Base-by-base conservation (phyloP, 2,888 invertebrate genomes). In the Drosophila gaucha region DNA sequence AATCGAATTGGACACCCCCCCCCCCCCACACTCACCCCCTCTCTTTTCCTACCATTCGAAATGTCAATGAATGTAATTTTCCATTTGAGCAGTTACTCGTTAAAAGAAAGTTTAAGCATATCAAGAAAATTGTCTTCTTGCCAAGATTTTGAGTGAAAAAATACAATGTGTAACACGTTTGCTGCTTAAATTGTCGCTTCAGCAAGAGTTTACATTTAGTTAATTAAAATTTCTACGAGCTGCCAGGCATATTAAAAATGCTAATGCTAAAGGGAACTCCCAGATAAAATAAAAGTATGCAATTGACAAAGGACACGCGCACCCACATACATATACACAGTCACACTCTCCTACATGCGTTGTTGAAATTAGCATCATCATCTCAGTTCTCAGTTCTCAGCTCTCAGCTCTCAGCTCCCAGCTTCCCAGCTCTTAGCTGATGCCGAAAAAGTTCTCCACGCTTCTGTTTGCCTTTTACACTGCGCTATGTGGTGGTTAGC, bases 131-230 rank as follows among this genome's bases (percentile, higher is more conserved):
- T 63, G 64, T 55, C 41, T 18, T 9, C 44, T 28, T 36, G 43
- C 55, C 46, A 16, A 26, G 38, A 33, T 47, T 22, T 31, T 9
- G 14, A 20, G n/a, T n/a, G n/a, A 35, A 41, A 43, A 54, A 51
- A 71, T 43, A 43, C 55, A 46, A 44, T 28, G 16, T n/a, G n/a
- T n/a, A 64, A 30, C 31, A 47, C 51, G 39, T 58, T 54, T 54
- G 67, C 70, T 55, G 38, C 63, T 65, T 78, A 73, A 41, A 65
- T 56, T 68, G 58, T 44, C 63, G 63, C 54, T 69, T 67, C 47
- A 58, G 84, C 58, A 56, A 50, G 60, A 67, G 80, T 69, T 84
- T 86, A 74, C 83, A 74, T 84, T 74, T 55, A 66, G 67, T 70
- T 86, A 86, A 86, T 83, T 78, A 54, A 84, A 80, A 74, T 70